Base-by-base conservation (phyloP, 1,140 invertebrate species). In the Gryon sp. region DNA sequence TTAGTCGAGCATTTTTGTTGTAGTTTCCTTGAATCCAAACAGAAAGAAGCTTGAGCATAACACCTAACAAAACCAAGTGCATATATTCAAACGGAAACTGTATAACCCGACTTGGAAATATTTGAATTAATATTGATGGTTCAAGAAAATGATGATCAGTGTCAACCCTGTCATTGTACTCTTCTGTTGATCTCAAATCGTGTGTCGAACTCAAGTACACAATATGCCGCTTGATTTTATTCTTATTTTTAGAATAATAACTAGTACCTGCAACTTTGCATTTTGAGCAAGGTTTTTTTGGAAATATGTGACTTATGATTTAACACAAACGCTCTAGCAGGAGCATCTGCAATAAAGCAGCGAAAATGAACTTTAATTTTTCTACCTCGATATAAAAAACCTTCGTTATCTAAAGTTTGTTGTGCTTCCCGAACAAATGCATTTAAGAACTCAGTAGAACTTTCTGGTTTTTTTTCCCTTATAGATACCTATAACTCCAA, bases 281-380 rank as follows among this genome's bases (percentile, higher is more conserved):
- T 18, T 53, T 53, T n/a, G 62, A 66, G 26, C 46, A 66, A 4
- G 38, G 48, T 40, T 53, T 41, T 40, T 19, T 19, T 8, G 22
- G n/a, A 18, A n/a, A 6, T 11, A 36, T 45, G 40, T 20, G 2
- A 8, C 16, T 9, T 38, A 11, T 53, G 26, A 36, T 53, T 52
- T 3, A 66, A 15, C 7, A 66, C 4, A 8, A 43, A 43, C 14
- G 62, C 46, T 14, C 62, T 0, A 5, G 46, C 46, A 19, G 62
- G 46, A 18, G 62, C 48, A 43, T 66, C 46, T 11, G 34, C 52
- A 14, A 55, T 40, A 7, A 55, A 55, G 8, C 52, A 40, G 15
- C 48, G 8, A 9, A 65, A 65, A n/a, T 11, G n/a, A 20, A 62
- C 4, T 12, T 2, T 2, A 12, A 43, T 2, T 40, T 16, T 24